Evolutionary conservation across 2,113 vertebrate species (phyloP), one percentile per base, ranked within the genome.

Genomic region (Redunca redunca): DNA sequence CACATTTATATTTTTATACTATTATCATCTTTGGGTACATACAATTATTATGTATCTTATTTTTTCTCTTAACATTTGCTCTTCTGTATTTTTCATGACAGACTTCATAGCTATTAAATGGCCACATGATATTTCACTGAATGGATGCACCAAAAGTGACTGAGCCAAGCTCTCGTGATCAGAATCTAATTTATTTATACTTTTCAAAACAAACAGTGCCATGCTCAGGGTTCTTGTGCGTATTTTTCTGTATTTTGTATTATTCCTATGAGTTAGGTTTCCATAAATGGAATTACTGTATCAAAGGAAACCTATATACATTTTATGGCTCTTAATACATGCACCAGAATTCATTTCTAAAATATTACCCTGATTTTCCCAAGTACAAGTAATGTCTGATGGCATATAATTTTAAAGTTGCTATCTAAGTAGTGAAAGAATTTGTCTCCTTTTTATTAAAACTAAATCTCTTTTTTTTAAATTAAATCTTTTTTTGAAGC

Each of bases 391-490:
- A 60, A 67, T 17, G 11, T n/a, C 9, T n/a, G 14, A 57, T 23
- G 55, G 13, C 3, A 55, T 43, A 84, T 48, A 48, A 91, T 83
- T 55, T 95, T 92, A 94, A 85, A 97, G 84, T 87, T 82, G 57
- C 16, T 88, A 57, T 84, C 74, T 94, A 81, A 52, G n/a, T 60
- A 67, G 53, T 92, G 14, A 90, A 93, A 90, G 21, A 89, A 46
- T 1, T 23, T 74, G 2, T 48, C 97, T 89, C 43, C 86, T 84
- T 94, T 97, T 95, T 91, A 93, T 88, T 88, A 84, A 87, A 90
- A 84, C 5, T 60, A 52, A 91, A 85, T 82, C 30, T 90, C 3
- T 23, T 25, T 90, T 77, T 90, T 94, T 96, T 95, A 52, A 80
- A 81, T 4, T 46, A 57, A 91, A 86, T 86, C 43, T 90, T 14